These are phyloP conservation scores for Tetragnatha montana DNA, from an alignment of 2,888 invertebrate genomes.

Conservation along the genomic window DNA sequence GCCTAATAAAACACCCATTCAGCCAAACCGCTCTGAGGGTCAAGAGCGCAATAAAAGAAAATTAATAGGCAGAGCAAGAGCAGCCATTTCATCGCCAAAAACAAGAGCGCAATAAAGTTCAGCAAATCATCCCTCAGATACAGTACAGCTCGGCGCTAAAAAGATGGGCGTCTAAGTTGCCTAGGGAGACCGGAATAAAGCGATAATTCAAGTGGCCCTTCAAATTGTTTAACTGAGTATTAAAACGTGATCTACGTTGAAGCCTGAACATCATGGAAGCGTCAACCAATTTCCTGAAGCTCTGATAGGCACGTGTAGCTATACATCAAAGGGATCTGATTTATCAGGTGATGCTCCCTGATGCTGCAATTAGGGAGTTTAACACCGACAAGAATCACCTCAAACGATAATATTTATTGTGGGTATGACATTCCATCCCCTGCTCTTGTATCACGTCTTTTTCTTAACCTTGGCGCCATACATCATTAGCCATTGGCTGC, in stretches of 20 bases:
- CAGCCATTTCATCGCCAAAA: too few relatives aligned
- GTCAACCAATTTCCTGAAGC: conserved; percentile 61
- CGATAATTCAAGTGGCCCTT: conserved; percentile 29
- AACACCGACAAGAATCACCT: conserved; percentile 64
- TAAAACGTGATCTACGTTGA: conserved; percentile 51
- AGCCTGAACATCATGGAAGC: conserved; percentile 35
- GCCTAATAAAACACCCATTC: too few relatives aligned
- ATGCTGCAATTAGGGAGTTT: conserved; percentile 66
- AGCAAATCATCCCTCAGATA: too few relatives aligned
- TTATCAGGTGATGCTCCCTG: conserved; percentile 61
- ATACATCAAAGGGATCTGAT: conserved; percentile 64
- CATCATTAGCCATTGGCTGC: conserved; percentile 56
- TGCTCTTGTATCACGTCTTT: conserved; percentile 48
- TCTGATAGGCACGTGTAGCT: conserved; percentile 47
- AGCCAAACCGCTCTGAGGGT: too few relatives aligned
- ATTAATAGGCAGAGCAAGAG: too few relatives aligned
- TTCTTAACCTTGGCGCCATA: conserved; percentile 58
- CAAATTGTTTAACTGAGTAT: conserved; percentile 42
- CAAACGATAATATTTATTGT: conserved; percentile 68
- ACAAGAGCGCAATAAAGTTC: too few relatives aligned
- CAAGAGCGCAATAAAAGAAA: too few relatives aligned
- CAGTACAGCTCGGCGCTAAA: not conserved
- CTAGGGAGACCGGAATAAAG: not conserved
- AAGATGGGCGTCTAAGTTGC: not conserved
- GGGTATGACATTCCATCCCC: conserved; percentile 60